Evolutionary conservation across 2,888 invertebrate species (phyloP), one percentile per base, ranked within the genome.

Genomic region (Pyrocoelia pectoralis): DNA sequence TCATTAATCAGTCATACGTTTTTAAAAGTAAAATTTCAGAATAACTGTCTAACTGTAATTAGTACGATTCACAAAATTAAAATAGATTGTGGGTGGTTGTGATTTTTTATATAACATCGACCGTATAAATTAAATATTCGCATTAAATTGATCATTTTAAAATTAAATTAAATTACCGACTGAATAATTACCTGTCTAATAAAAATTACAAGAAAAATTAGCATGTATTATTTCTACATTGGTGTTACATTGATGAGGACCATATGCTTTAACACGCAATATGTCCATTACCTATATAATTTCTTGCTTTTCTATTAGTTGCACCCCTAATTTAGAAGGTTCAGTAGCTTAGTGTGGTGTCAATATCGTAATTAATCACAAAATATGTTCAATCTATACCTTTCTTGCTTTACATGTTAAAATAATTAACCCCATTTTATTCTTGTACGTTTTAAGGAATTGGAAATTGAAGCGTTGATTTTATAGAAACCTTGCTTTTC

Each of bases 301-400:
- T 77, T 71, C 52, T 56, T 72, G 67, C 68, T 71, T 72, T 74
- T 72, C 72, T 73, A 76, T 74, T 76, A 74, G 74, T 74, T 74
- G 70, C 73, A 71, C 72, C 76, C 73, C 69, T 72, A 72, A 68
- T 68, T 71, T 60, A 63, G 68, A 68, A 71, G 69, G 70, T 68
- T 65, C 68, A 63, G 64, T 64, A 69, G 66, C 61, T 72, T 72
- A 72, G 73, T 75, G 71, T 69, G 55, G 65, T 61, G 67, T 61
- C 70, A 72, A 70, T 70, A 67, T 67, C 18, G 41, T 40, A 55
- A 51, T 63, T 50, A 50, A 55, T 63, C 41, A 55, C 24, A 24
- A 24, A 24, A 3, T 5, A 24, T 24, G 8, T 33, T 33, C 33
- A 33, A 33, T 33, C 33, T 33, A n/a, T n/a, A 4, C 8, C 33